Base-by-base conservation (phyloP, 2,797 vertebrate species). In the Geotrypetes seraphini region DNA sequence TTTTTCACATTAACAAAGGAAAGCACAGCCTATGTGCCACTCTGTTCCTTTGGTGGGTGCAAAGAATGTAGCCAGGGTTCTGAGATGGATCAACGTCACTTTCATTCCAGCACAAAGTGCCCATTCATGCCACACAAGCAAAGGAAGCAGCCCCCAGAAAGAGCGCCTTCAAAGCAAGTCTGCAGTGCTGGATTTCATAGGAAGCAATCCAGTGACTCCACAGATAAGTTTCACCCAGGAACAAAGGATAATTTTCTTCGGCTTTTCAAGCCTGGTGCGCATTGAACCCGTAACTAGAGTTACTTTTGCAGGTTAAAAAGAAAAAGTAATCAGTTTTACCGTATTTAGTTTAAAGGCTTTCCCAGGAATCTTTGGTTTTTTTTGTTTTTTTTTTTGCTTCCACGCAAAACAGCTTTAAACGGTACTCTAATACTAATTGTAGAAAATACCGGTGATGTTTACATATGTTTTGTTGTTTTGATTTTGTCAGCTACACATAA, bases 191-290 rank as follows among this genome's bases (percentile, higher is more conserved):
- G 39, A 47, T 72, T 71, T 62, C 68, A 69, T 70, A 71, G 77
- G 78, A 81, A 81, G 67, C 33, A 42, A 41, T 7, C 43, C 33
- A 47, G 61, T 51, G 74, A 60, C 55, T 72, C 45, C 29, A 35
- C 66, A 78, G 79, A 79, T 78, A 79, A 63, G 58, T 79, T 79
- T 79, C 73, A 67, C 29, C 7, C 18, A 43, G 20, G 54, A 69
- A 81, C 78, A 81, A 85, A 81, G 73, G 36, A 19, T 21, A 51
- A 60, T 66, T 75, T 68, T 83, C 75, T 83, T 70, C 48, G 12
- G 5, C 3, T 22, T 24, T 45, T 51, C 4, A 7, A 63, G 70
- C 79, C 63, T 25, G 60, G 57, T 39, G 66, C n/a, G n/a, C 53
- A 52, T 52, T 76, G 55, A 79, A 59, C 69, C 59, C 66, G 63